Percentiles rank a stretch among this genome's conserved stretches.
Evolutionary conservation across 1,140 invertebrate species (phyloP).

Genomic region (Bradysia coprophila): DNA sequence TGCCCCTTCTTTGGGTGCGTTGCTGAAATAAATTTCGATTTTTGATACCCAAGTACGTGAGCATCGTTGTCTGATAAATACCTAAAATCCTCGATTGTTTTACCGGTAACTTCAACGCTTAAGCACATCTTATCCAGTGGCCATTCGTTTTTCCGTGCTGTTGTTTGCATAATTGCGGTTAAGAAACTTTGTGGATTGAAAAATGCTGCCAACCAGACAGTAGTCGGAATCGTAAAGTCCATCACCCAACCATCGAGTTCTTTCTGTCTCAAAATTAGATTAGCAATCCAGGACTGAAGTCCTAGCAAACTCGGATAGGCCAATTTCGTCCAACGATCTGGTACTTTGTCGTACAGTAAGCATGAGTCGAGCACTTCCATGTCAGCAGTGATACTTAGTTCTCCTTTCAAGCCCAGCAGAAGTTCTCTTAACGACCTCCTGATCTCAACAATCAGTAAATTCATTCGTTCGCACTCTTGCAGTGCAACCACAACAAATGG

Average conservation of each 20-base stretch:
- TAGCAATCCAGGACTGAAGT: slow-evolving; percentile 73
- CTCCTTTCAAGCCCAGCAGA: slow-evolving; percentile 78
- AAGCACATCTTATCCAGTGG: slow-evolving; percentile 91
- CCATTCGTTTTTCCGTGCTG: slow-evolving; percentile 87
- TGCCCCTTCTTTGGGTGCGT: slow-evolving; percentile 75
- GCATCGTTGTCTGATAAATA: slow-evolving; percentile 13
- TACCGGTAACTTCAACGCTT: slow-evolving; percentile 88
- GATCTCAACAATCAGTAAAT: slow-evolving; percentile 63
- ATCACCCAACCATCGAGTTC: slow-evolving; percentile 62
- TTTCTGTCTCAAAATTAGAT: slow-evolving; percentile 57
- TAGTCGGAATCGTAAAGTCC: slow-evolving; percentile 62
- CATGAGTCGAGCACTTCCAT: slow-evolving; percentile 78
- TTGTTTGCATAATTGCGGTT: slow-evolving; percentile 94
- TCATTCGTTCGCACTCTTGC: slow-evolving; percentile 94
- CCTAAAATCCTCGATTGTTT: slow-evolving; percentile 67
- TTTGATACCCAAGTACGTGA: too few species aligned
- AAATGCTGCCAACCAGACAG: slow-evolving; percentile 85
- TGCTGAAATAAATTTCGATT: slow-evolving; percentile 19
- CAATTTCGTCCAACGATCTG: slow-evolving; percentile 58
- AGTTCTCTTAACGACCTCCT: slow-evolving; percentile 65
- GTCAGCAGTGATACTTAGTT: slow-evolving; percentile 77
- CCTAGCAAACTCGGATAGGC: slow-evolving; percentile 81
- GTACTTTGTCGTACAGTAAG: slow-evolving; percentile 74
- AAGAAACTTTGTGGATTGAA: slow-evolving; percentile 95
- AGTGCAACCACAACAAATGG: slow-evolving; percentile 85